These are phyloP conservation scores for Dynastes hyllus DNA, from an alignment of 2,888 invertebrate species.

Conservation along the genomic window DNA sequence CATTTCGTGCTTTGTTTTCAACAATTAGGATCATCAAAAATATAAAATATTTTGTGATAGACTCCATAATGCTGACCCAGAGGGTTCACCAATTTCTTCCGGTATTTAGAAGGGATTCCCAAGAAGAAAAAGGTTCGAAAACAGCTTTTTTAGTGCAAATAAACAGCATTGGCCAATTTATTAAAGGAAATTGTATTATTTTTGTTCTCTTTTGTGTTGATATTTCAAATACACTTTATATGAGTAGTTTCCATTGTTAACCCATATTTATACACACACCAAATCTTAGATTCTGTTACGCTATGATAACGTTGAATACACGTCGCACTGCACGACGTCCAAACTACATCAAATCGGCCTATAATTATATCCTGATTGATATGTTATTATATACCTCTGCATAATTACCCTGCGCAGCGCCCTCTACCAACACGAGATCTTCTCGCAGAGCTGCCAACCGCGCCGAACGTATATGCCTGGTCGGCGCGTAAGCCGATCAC, in stretches of 20 bases:
- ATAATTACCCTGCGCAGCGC: constrained; percentile 63
- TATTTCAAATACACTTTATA: neutral
- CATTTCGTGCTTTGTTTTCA: no score
- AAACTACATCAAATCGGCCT: constrained; percentile 56
- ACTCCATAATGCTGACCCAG: no score
- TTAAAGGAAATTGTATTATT: no score
- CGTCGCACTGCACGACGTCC: constrained; percentile 52
- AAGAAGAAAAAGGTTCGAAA: no score
- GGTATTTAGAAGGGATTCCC: no score
- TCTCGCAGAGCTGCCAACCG: constrained; percentile 19
- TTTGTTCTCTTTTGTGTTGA: no score
- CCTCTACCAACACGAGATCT: constrained; percentile 60
- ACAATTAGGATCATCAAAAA: no score
- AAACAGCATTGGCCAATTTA: no score
- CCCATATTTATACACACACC: neutral
- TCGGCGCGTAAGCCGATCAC: neutral
- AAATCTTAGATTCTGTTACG: constrained; percentile 41
- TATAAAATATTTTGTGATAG: no score
- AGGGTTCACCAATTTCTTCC: no score
- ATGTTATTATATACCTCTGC: constrained; percentile 69
- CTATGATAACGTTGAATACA: constrained; percentile 55
- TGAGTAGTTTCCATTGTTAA: no score
- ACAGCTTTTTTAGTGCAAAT: no score
- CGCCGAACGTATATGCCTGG: neutral
- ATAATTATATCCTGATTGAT: constrained; percentile 69